A percentile compares a stretch with the other conserved stretches of the same genome.
Evolutionary conservation across 1,140 invertebrate genomes (phyloP).

Genomic region (Apocrypta bakeri): DNA sequence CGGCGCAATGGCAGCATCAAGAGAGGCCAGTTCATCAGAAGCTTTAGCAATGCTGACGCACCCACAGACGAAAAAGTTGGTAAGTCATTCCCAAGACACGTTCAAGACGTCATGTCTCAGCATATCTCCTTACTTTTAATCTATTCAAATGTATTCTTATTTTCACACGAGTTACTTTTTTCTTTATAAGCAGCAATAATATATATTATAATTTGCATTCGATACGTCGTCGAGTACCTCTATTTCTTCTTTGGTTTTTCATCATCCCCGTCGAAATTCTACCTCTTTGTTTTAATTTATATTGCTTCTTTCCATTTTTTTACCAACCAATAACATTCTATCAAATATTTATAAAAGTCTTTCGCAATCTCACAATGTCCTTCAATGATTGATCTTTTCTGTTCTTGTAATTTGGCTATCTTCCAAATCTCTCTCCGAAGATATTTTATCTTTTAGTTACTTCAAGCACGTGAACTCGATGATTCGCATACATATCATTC

Average conservation of each 20-base stretch:
- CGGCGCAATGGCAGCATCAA: constrained; percentile 69
- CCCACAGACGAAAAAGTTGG: constrained; percentile 89
- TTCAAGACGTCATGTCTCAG: not conserved
- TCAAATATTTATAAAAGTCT: not conserved
- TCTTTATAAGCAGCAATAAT: no score
- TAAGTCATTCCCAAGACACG: constrained; percentile 71
- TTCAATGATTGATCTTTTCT: not conserved
- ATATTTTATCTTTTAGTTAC: not conserved
- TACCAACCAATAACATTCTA: no score
- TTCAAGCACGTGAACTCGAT: not conserved
- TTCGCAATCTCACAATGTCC: not conserved
- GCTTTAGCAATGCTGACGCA: constrained; percentile 87
- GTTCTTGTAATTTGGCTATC: not conserved
- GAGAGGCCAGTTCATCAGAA: constrained; percentile 85
- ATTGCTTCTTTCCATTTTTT: no score
- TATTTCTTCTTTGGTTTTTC: no score
- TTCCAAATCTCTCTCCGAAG: not conserved
- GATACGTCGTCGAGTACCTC: no score
- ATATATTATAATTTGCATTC: no score
- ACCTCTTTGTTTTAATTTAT: no score
- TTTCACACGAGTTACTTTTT: no score
- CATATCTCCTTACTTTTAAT: not conserved
- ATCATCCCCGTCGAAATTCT: no score
- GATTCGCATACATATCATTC: not conserved
- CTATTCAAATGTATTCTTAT: no score